phyloP scores from a whole-genome alignment of 2,797 vertebrate genomes.

The Dromococcyx pavoninus region DNA sequence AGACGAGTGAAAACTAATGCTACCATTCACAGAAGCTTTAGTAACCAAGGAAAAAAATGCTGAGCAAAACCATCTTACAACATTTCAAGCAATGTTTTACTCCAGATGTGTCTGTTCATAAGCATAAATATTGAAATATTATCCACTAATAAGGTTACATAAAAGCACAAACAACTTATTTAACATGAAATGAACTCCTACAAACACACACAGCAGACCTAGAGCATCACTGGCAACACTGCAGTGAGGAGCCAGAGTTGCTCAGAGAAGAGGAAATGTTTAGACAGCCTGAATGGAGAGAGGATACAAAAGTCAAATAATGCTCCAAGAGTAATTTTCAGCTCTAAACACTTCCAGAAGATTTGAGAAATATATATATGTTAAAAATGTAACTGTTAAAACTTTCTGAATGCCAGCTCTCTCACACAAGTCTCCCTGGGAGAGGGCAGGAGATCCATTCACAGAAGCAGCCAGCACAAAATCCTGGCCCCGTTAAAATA shows the following conservation, averaged over 20 bases:
- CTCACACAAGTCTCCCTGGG: neutral
- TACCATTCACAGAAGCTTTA: neutral
- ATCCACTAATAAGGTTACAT: neutral
- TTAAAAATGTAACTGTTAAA: neutral
- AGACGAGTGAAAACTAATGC: neutral
- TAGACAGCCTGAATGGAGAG: neutral
- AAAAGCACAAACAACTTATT: neutral
- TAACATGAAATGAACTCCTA: neutral
- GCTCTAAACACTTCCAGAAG: neutral
- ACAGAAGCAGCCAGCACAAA: neutral
- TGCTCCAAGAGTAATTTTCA: neutral
- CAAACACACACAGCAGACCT: neutral
- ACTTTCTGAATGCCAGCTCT: neutral
- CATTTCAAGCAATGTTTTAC: neutral
- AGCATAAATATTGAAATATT: neutral
- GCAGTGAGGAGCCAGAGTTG: neutral
- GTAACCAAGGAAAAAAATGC: neutral
- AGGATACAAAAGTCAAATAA: neutral
- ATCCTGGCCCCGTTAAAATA: fast-evolving
- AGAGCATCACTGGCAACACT: fast-evolving
- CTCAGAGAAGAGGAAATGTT: neutral
- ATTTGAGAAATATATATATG: neutral
- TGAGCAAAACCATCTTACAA: neutral
- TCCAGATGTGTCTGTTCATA: neutral
- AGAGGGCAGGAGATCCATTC: neutral